Evolutionary conservation across 2,113 vertebrate species (phyloP).

Genomic region (Uropsilus gracilis): DNA sequence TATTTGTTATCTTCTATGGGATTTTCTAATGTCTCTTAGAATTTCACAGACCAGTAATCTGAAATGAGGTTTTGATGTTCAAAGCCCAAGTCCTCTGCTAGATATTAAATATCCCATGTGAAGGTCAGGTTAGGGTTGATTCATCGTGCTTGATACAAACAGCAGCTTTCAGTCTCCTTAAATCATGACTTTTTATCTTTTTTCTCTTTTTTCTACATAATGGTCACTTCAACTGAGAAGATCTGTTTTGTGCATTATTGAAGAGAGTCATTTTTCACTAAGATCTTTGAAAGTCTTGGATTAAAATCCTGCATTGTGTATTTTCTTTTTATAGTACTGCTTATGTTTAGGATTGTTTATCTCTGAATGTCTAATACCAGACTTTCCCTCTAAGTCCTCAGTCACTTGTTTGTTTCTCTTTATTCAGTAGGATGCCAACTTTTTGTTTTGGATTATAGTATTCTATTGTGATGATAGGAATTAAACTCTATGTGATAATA

Average conservation of each 20-base stretch:
- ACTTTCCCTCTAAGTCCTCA: not conserved
- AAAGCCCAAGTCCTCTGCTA: conserved; percentile 17
- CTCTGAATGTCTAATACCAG: not conserved
- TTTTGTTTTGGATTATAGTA: conserved; percentile 39
- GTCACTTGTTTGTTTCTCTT: conserved; percentile 41
- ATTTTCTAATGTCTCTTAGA: conserved; percentile 38
- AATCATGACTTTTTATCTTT: not conserved
- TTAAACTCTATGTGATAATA: conserved; percentile 41
- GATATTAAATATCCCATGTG: conserved; percentile 60
- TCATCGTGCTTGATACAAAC: not conserved
- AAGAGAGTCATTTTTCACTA: conserved; percentile 42
- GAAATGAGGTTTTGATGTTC: conserved; percentile 78
- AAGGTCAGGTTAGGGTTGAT: conserved; percentile 75
- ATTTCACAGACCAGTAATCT: conserved; percentile 77
- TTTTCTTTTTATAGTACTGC: conserved; percentile 23
- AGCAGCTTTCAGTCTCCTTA: conserved; percentile 34
- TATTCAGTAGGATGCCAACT: not conserved
- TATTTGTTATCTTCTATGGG: conserved; percentile 73
- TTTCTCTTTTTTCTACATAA: conserved; percentile 37
- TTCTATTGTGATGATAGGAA: conserved; percentile 37
- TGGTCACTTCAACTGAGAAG: not conserved
- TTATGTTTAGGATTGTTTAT: conserved; percentile 50
- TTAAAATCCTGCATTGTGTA: not conserved
- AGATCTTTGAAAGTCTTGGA: conserved; percentile 30
- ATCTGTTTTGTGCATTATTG: conserved; percentile 49